These are phyloP conservation scores for Amorpha juglandis DNA, from an alignment of 2,888 invertebrate genomes.

Conservation along the genomic window DNA sequence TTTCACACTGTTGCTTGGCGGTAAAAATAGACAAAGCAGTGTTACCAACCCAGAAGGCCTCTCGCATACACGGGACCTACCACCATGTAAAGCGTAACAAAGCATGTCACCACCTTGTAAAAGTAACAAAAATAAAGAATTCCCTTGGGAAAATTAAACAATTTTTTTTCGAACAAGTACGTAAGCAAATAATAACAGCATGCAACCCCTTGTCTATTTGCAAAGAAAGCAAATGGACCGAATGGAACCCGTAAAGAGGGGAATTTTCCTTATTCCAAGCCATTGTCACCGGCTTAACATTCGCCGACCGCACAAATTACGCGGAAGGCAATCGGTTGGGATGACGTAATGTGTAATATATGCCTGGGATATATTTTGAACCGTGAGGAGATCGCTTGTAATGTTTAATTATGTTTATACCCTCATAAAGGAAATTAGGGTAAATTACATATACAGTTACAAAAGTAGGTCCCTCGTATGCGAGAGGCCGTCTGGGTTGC, in stretches of 20 bases:
- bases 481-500: no score
- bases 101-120: no score
- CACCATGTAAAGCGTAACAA: no score
- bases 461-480: no score
- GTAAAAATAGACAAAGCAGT: no score
- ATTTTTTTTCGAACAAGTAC: not conserved
- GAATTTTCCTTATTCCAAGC: conserved; percentile 27
- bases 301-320: conserved; percentile 24
- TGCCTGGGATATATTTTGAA: not conserved
- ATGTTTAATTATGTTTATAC: not conserved
- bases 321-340: conserved; percentile 1
- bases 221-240: conserved; percentile 27
- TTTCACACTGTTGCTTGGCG: no score
- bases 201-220: conserved; percentile 12
- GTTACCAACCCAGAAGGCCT: no score
- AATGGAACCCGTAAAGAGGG: conserved; percentile 21
- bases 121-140: no score
- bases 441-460: not conserved
- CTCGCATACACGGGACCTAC: no score
- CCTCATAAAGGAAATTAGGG: not conserved
- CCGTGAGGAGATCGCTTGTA: no score
- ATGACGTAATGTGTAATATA: conserved; percentile 5
- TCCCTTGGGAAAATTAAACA: not conserved
- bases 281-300: conserved; percentile 27
- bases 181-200: not conserved